phyloP scores from a whole-genome alignment of 2,797 vertebrate genomes.

The Onychomys leucogaster region DNA sequence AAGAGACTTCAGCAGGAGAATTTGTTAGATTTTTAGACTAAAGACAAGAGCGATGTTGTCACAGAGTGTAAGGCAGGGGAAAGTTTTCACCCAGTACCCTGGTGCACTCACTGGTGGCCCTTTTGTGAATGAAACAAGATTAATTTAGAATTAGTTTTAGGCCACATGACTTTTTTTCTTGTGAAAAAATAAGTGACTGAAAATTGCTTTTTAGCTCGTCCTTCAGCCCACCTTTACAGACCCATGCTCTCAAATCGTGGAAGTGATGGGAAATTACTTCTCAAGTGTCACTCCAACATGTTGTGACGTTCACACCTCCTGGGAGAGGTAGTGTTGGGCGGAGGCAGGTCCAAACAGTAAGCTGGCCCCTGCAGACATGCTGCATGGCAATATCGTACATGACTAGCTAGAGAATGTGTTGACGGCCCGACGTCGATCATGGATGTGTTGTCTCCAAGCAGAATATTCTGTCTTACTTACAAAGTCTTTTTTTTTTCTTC shows the following conservation, averaged over 20 bases:
- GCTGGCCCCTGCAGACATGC: neutral
- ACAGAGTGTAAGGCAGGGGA: neutral
- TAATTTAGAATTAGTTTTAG: constrained; percentile 28
- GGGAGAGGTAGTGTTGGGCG: neutral
- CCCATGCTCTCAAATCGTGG: neutral
- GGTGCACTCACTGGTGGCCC: neutral
- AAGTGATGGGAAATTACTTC: constrained; percentile 37
- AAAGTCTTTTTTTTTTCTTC: neutral
- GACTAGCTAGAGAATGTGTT: neutral
- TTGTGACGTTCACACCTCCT: constrained; percentile 22
- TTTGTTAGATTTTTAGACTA: neutral
- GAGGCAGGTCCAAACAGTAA: constrained; percentile 25
- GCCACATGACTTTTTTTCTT: neutral
- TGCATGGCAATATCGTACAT: neutral
- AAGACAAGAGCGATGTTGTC: neutral
- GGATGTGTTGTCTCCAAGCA: constrained; percentile 34
- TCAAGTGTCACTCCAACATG: constrained; percentile 2
- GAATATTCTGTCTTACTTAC: constrained; percentile 41
- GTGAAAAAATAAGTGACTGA: neutral
- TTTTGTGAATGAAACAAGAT: neutral
- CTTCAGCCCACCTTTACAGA: constrained; percentile 28
- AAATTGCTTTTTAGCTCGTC: neutral
- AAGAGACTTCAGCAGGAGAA: neutral
- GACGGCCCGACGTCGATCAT: neutral
- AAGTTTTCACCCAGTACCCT: neutral